These are phyloP conservation scores for Digitonthophagus gazella DNA, from an alignment of 2,888 invertebrate genomes.

Conservation along the genomic window DNA sequence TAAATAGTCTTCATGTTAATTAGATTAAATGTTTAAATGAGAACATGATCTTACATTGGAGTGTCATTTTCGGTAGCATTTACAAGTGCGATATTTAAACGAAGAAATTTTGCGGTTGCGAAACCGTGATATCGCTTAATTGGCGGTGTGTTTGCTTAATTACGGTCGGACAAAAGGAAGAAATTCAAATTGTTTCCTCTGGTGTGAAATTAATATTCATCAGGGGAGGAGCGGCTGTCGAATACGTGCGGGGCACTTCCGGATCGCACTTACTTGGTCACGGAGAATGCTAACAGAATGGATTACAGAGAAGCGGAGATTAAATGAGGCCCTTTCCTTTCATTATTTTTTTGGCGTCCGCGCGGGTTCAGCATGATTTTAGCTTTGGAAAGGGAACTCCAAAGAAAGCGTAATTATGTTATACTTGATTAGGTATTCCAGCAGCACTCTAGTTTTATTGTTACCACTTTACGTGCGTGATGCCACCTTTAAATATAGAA, in stretches of 20 bases:
- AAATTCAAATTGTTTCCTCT: background rate
- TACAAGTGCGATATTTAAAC: too few species aligned
- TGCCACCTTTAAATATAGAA: too few species aligned
- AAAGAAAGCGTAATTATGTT: too few species aligned
- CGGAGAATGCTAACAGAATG: background rate
- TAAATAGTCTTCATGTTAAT: too few species aligned
- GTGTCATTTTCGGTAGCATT: too few species aligned
- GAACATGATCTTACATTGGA: too few species aligned
- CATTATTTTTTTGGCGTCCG: background rate
- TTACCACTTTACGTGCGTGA: too few species aligned
- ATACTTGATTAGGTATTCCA: too few species aligned
- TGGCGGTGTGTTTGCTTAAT: background rate
- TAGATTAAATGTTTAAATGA: too few species aligned
- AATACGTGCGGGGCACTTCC: background rate
- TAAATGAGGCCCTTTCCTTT: background rate
- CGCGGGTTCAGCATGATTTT: background rate
- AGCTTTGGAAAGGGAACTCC: too few species aligned
- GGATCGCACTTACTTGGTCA: background rate
- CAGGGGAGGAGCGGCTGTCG: background rate
- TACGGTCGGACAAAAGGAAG: background rate
- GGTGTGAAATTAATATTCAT: background rate
- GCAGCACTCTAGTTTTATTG: too few species aligned
- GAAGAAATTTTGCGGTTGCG: background rate
- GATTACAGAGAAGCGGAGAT: background rate
- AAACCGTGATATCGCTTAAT: background rate